Evolutionary conservation across 2,113 vertebrate genomes (phyloP), one percentile per base, ranked within the genome.

Genomic region (Ctenomys sociabilis): DNA sequence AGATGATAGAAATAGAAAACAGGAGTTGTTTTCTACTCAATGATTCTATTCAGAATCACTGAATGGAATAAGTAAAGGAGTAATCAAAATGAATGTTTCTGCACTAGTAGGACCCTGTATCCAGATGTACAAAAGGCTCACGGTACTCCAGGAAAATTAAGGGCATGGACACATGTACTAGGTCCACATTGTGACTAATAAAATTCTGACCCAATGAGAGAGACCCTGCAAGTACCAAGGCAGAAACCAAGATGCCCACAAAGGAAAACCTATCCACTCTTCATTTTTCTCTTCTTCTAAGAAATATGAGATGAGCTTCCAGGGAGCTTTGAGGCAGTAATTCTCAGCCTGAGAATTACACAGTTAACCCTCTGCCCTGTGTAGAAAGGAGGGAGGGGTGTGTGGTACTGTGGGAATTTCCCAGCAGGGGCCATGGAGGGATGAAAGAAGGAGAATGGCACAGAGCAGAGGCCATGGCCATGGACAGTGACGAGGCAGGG

Each of bases 31-130:
- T n/a, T n/a, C n/a, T n/a, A n/a, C n/a, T n/a, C n/a, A n/a, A n/a
- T n/a, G n/a, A n/a, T n/a, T n/a, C n/a, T n/a, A n/a, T n/a, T n/a
- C 22, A 32, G 37, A 70, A 80, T n/a, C 17, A 40, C 10, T 84
- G 64, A 64, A 49, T 63, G 66, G 78, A 95, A 95, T 35, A 88
- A 93, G 89, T 85, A 95, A 54, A 84, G 52, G 28, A 94, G 49
- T 26, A 82, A 85, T 54, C 10, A 2, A 43, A 80, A 43, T 49
- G 35, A 22, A 77, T 1, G 7, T 45, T 57, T 28, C 14, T 86
- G 57, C 94, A 32, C 22, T 81, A 43, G n/a, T 43, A 94, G 83
- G 32, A 57, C 35, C 64, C 22, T 91, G 24, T 7, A 54, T 72
- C 81, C 78, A 12, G 14, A 81, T 26, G 72, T 61, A 40, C 70